Conservation (phyloP, 2,113 vertebrate species). For the Scophthalmus maximus region DNA sequence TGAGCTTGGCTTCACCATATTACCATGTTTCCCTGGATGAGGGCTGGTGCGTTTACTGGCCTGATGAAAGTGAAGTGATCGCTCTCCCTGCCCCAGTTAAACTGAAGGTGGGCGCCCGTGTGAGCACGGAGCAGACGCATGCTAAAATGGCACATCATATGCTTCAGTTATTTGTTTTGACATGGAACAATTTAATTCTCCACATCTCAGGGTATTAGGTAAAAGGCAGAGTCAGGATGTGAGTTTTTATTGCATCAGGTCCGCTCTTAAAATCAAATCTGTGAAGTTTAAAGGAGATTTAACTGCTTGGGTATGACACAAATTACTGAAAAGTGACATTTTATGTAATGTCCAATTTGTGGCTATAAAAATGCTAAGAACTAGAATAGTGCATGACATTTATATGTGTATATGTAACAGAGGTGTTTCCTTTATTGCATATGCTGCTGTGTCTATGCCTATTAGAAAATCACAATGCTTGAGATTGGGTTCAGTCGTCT, state of each 20-base stretch:
- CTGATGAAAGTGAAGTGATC: slow-evolving; percentile 36
- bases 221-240: slow-evolving; percentile 12
- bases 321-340: slow-evolving; percentile 7
- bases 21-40: slow-evolving; percentile 26
- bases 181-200: slow-evolving; percentile 52
- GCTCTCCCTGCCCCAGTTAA: slow-evolving; percentile 55
- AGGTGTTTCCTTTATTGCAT: too few relatives aligned
- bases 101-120: slow-evolving; percentile 9
- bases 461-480: too few relatives aligned
- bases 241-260: slow-evolving; percentile 4
- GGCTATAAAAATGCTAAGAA: not conserved
- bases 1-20: slow-evolving; percentile 2
- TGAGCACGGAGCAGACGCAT: slow-evolving; percentile 15
- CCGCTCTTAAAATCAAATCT: slow-evolving; percentile 23
- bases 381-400: not conserved
- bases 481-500: too few relatives aligned
- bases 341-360: not conserved
- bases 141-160: slow-evolving; percentile 10
- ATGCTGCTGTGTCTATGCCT: too few relatives aligned
- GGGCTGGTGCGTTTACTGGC: slow-evolving; percentile 25
- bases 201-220: slow-evolving; percentile 20
- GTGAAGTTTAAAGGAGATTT: slow-evolving; percentile 4
- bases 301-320: slow-evolving; percentile 6
- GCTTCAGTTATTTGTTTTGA: slow-evolving; percentile 46
- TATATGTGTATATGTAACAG: too few relatives aligned